Conservation (phyloP, 2,113 vertebrate species). For the Ceuthmochares aereus region DNA sequence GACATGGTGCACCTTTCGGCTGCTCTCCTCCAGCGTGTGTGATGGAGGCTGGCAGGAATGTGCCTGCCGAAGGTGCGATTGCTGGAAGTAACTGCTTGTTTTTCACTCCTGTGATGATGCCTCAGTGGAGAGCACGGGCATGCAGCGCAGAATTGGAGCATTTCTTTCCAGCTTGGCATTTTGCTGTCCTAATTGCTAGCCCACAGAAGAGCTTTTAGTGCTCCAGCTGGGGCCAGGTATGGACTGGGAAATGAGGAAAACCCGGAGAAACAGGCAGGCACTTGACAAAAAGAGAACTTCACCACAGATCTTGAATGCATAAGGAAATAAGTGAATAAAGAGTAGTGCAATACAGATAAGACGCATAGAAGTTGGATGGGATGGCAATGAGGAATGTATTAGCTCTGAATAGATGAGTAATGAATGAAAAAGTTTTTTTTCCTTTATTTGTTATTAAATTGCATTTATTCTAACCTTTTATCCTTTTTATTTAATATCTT, state of each 20-base stretch:
- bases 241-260: neutral
- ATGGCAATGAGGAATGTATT: neutral
- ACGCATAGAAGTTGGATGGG: neutral
- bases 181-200: neutral
- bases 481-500: too few relatives aligned
- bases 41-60: slow-evolving; percentile 17
- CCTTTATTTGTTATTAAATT: neutral
- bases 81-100: neutral
- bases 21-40: neutral
- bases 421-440: neutral
- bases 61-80: slow-evolving; percentile 34
- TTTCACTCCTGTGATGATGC: neutral
- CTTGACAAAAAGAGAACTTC: neutral
- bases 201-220: neutral
- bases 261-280: neutral
- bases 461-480: neutral
- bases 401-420: neutral
- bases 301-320: neutral
- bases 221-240: neutral
- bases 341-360: neutral
- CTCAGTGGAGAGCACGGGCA: neutral
- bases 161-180: neutral
- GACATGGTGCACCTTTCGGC: slow-evolving; percentile 41
- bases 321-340: neutral
- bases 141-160: accelerated